Conservation (phyloP, 2,797 vertebrate genomes). For the Galago senegalensis region DNA sequence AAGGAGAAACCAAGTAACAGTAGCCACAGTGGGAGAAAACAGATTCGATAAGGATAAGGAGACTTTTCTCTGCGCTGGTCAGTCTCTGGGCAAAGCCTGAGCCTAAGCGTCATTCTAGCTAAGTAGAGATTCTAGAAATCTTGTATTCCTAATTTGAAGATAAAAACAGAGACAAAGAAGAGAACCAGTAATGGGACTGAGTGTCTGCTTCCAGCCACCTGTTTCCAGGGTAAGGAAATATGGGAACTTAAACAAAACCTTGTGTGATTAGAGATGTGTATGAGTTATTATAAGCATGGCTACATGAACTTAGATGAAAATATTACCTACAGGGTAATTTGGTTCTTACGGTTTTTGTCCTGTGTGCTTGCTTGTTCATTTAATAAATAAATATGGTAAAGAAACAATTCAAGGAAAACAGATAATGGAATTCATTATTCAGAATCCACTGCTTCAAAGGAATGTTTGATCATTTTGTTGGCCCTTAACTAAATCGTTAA, state of each 20-base stretch:
- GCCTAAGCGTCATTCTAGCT: neutral
- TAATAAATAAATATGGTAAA: neutral
- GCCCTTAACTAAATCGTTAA: constrained; percentile 15
- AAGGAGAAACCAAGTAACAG: neutral
- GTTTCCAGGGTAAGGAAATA: neutral
- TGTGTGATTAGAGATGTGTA: neutral
- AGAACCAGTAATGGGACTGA: neutral
- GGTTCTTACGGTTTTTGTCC: neutral
- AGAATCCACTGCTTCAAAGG: neutral
- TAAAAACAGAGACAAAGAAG: neutral
- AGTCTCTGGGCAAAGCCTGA: neutral
- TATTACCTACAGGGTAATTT: neutral
- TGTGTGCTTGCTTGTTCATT: neutral
- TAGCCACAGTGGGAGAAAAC: neutral
- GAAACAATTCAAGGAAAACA: neutral
- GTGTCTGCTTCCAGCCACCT: neutral
- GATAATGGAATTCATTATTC: neutral
- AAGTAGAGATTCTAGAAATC: neutral
- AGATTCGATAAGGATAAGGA: neutral
- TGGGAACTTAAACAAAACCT: neutral
- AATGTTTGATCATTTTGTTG: neutral
- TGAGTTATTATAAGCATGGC: neutral
- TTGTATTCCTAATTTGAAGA: neutral
- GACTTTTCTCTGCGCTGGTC: neutral
- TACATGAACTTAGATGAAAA: neutral